Conservation (phyloP, 1,140 invertebrate species). For the Colletes latitarsis region DNA sequence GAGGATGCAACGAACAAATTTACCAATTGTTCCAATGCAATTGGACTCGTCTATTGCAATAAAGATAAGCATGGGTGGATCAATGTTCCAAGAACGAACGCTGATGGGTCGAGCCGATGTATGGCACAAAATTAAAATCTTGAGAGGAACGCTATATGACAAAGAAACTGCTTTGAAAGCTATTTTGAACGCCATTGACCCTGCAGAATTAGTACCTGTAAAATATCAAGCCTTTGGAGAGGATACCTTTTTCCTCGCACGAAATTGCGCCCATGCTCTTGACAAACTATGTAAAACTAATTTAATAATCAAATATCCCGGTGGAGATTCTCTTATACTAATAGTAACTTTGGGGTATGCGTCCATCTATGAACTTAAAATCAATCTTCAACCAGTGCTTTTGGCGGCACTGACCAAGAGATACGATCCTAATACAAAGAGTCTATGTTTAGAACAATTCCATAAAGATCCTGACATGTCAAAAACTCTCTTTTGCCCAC, state of each 20-base stretch:
- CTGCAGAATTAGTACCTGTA: constrained; percentile 81
- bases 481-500: constrained; percentile 77
- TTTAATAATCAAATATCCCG: constrained; percentile 76
- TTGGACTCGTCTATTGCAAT: constrained; percentile 68
- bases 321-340: constrained; percentile 76
- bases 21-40: constrained; percentile 53
- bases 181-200: constrained; percentile 79
- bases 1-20: constrained; percentile 22
- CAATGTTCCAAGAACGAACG: constrained; percentile 69
- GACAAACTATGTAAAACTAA: constrained; percentile 79
- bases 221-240: constrained; percentile 74
- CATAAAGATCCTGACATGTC: constrained; percentile 78
- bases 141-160: constrained; percentile 70
- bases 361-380: constrained; percentile 78
- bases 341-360: constrained; percentile 78
- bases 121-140: constrained; percentile 75
- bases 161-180: constrained; percentile 79
- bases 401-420: constrained; percentile 74
- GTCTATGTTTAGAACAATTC: constrained; percentile 78
- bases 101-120: constrained; percentile 74
- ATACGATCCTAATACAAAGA: constrained; percentile 71
- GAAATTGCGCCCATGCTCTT: constrained; percentile 81
- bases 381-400: constrained; percentile 79
- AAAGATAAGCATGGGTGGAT: constrained; percentile 68
- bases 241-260: constrained; percentile 78